Base-by-base conservation (phyloP, 1,140 invertebrate genomes). In the Brachionus asplanchnoidis region DNA sequence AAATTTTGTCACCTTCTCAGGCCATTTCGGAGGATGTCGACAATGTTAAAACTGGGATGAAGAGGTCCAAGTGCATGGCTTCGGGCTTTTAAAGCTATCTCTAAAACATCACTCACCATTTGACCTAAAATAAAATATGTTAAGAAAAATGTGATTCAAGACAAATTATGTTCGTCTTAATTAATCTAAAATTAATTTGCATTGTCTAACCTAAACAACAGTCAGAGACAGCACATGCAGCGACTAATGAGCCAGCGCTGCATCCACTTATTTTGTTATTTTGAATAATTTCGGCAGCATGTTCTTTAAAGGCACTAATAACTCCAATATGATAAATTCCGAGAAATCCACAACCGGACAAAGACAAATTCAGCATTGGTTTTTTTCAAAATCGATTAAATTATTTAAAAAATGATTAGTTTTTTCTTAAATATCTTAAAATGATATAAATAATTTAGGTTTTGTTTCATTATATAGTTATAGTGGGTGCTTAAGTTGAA, bases 311-410 rank as follows among this genome's bases (percentile, higher is more conserved):
- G 91, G 97, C 97, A 80, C 95, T 94, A 12, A 96, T 95, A 40
- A 99, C 97, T 86, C 97, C 97, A 85, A 98, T 94, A 91, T 99
- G 97, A 90, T 99, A 99, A 88, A 99, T 97, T 85, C 97, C 97
- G 83, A 99, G 91, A 90, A 99, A 99, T 84, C 97, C 97, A 92
- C 97, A 99, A 84, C 97, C 97, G 88, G 97, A 95, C 89, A 99
- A 98, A 77, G 96, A 97, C 87, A 98, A 92, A 93, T 97, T 84
- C 11, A 84, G 17, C 60, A 82, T 82, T 68, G 40, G n/a, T 32
- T 42, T 40, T n/a, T 75, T 42, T 14, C 32, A 75, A 36, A n/a
- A 42, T 42, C 20, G 32, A 42, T 44, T 11, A n/a, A 75, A 75
- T 44, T 8, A 60, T 20, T 60, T 26, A 60, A 60, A 8, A 60